Conservation (phyloP, 2,888 invertebrate species). For the Molorchus minor region DNA sequence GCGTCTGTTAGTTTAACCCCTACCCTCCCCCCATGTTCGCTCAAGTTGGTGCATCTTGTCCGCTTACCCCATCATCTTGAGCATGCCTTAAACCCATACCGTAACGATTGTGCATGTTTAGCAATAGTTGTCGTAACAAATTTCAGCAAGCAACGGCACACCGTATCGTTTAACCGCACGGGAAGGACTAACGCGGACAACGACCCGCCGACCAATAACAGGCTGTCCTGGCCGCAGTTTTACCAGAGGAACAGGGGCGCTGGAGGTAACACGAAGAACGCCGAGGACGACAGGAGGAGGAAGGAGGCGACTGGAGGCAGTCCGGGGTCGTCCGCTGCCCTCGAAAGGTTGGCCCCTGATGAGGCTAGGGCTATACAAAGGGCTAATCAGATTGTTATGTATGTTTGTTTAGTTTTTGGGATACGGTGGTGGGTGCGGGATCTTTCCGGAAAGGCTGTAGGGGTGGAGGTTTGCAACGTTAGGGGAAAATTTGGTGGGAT, state of each 20-base stretch:
- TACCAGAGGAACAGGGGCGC: constrained; percentile 54
- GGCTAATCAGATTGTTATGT: constrained; percentile 89
- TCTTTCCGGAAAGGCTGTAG: too few species aligned
- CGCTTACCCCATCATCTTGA: constrained; percentile 15
- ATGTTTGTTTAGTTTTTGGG: constrained; percentile 63
- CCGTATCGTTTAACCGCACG: constrained; percentile 54
- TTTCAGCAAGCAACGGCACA: constrained; percentile 61
- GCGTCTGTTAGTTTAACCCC: not conserved
- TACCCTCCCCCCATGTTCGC: not conserved
- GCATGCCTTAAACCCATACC: not conserved
- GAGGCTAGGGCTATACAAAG: constrained; percentile 85
- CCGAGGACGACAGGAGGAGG: constrained; percentile 63
- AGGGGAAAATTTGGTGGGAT: constrained; percentile 5
- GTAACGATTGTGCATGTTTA: constrained; percentile 2
- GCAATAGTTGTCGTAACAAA: too few species aligned
- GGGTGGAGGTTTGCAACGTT: too few species aligned
- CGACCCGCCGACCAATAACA: constrained; percentile 61
- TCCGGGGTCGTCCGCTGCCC: constrained; percentile 62
- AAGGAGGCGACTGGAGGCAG: constrained; percentile 54
- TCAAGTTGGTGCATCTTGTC: constrained; percentile 3
- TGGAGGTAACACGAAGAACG: constrained; percentile 51
- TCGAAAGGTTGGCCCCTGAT: constrained; percentile 74
- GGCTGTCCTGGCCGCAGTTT: constrained; percentile 70
- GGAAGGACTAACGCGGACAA: constrained; percentile 64
- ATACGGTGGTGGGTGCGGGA: not conserved